A percentile compares a stretch with the other conserved stretches of the same genome.
Evolutionary conservation across 2,888 invertebrate genomes (phyloP).

Genomic region (Bedellia somnulentella): DNA sequence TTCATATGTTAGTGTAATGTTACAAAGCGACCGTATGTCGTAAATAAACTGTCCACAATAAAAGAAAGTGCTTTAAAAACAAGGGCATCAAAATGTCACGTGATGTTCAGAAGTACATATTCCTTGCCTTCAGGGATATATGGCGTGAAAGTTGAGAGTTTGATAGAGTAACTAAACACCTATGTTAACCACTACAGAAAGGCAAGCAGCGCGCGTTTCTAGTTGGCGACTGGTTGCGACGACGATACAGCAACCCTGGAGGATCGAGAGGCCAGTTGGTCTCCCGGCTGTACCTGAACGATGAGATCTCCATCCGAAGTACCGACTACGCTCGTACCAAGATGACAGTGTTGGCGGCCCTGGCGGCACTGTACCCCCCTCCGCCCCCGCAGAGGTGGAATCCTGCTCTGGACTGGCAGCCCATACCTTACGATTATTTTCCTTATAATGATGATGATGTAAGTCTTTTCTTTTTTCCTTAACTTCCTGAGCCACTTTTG

Average conservation of each 20-base stretch:
- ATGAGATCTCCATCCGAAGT: conserved; percentile 55
- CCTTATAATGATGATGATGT: conserved; percentile 36
- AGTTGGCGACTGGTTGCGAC: conserved; percentile 47
- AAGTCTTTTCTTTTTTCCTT: no score
- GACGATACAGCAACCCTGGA: conserved; percentile 37
- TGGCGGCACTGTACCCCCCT: conserved; percentile 71
- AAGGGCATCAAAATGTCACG: no score
- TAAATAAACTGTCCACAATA: no score
- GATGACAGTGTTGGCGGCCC: conserved; percentile 69
- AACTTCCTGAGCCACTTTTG: no score
- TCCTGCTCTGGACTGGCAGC: conserved; percentile 65
- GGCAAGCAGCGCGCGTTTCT: conserved; percentile 52
- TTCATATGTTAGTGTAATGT: no score
- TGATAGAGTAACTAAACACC: no score
- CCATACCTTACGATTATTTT: conserved; percentile 60
- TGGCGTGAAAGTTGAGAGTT: no score
- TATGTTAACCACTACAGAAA: no score
- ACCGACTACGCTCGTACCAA: conserved; percentile 74
- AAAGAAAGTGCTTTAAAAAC: no score
- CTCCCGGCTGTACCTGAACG: conserved; percentile 40
- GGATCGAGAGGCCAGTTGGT: conserved; percentile 28
- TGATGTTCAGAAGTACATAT: no score
- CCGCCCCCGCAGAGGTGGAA: conserved; percentile 58
- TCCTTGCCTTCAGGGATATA: no score
- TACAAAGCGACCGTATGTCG: no score